Evolutionary conservation across 30 jellyfish, hydroid and myxozoan species (phyloP).

Genomic region (Cassiopea andromeda): DNA sequence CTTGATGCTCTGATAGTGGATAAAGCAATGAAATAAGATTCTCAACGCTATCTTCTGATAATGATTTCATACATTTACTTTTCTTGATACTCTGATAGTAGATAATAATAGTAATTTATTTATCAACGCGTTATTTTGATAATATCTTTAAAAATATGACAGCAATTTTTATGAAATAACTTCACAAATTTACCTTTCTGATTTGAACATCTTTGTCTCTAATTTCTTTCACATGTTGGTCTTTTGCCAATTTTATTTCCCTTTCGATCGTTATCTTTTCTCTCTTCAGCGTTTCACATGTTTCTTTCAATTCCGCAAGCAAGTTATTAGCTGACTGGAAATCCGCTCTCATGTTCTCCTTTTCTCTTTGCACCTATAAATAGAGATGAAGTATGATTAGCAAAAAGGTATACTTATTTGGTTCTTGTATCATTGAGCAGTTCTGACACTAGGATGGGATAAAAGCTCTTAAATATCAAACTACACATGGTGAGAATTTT

Average conservation of each 20-base stretch:
- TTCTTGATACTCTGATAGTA: too few relatives aligned
- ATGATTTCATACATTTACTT: too few relatives aligned
- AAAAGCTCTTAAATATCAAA: too few relatives aligned
- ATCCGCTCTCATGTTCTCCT: conserved; percentile 79
- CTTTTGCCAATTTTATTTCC: conserved; percentile 80
- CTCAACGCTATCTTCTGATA: too few relatives aligned
- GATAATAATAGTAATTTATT: too few relatives aligned
- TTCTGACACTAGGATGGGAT: too few relatives aligned
- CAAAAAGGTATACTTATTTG: too few relatives aligned
- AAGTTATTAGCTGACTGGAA: conserved; percentile 69
- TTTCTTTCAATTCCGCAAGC: conserved; percentile 74
- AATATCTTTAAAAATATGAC: background rate
- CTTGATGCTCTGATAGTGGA: too few relatives aligned
- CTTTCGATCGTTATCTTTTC: conserved; percentile 83
- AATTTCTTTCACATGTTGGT: conserved; percentile 81
- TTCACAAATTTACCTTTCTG: conserved; percentile 59
- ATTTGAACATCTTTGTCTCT: conserved; percentile 77
- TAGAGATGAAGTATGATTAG: background rate
- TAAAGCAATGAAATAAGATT: too few relatives aligned
- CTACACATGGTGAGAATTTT: too few relatives aligned
- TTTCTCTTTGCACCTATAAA: conserved; percentile 87
- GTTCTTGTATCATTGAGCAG: too few relatives aligned
- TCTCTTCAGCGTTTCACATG: conserved; percentile 65
- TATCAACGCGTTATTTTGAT: too few relatives aligned
- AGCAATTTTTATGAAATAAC: background rate